Conservation (phyloP, 2,888 invertebrate genomes). For the Apamea epomidion region DNA sequence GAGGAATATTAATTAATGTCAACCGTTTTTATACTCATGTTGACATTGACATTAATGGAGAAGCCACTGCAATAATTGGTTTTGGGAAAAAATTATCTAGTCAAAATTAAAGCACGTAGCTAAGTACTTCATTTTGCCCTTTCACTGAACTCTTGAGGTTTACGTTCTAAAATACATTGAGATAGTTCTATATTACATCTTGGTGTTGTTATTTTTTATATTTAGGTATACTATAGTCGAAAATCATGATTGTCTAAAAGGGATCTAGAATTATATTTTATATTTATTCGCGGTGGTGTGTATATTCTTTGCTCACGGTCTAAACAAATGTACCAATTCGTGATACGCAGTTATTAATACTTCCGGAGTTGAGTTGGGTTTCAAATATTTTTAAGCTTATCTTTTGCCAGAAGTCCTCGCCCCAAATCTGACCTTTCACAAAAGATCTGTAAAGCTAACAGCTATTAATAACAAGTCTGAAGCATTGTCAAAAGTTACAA, state of each 20-base stretch:
- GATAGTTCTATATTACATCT: neutral
- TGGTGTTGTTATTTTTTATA: neutral
- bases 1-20: neutral
- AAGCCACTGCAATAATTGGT: neutral
- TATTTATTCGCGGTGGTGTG: neutral
- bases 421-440: slow-evolving; percentile 8
- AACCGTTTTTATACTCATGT: neutral
- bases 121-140: neutral
- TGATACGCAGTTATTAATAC: neutral
- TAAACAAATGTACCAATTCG: neutral
- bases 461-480: slow-evolving; percentile 38
- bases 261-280: neutral
- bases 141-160: neutral
- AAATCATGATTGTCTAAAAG: neutral
- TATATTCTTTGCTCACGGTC: too few relatives aligned
- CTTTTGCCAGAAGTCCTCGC: neutral
- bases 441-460: slow-evolving; percentile 33
- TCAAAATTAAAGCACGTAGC: neutral
- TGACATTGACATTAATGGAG: neutral
- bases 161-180: neutral
- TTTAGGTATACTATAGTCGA: neutral
- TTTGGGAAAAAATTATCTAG: neutral
- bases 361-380: neutral
- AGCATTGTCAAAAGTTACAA: slow-evolving; percentile 27
- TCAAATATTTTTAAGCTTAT: slow-evolving; percentile 6